phyloP scores from a whole-genome alignment of 2,113 vertebrate genomes.

The Melanerpes aurifrons region DNA sequence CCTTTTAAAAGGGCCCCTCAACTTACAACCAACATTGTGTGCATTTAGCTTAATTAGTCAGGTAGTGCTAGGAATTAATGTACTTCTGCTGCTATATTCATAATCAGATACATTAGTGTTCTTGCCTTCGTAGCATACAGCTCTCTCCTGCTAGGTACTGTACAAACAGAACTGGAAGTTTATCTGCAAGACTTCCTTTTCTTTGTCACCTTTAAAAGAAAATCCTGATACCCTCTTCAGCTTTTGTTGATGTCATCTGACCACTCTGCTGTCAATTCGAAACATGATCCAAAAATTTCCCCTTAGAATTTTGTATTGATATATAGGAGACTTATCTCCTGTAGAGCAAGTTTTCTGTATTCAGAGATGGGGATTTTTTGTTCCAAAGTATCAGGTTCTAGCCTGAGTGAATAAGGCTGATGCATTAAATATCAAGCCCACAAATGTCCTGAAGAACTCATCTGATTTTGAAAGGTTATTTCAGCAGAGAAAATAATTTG shows the following conservation, averaged over 20 bases:
- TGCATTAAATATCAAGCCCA: not conserved
- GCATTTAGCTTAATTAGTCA: slow-evolving; percentile 40
- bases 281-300: not conserved
- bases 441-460: not conserved
- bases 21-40: not conserved
- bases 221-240: not conserved
- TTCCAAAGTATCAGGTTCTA: not conserved
- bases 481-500: not conserved
- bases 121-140: not conserved
- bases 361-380: not conserved
- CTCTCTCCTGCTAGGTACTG: not conserved
- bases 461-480: not conserved
- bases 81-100: not conserved
- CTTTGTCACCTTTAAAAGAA: not conserved
- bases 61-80: slow-evolving; percentile 6
- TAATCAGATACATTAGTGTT: slow-evolving; percentile 5
- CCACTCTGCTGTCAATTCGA: not conserved
- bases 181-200: not conserved
- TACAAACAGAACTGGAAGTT: not conserved
- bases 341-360: not conserved
- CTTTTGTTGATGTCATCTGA: not conserved
- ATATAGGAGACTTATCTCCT: not conserved
- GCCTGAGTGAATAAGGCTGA: not conserved
- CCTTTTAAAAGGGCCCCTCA: not conserved
- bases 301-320: not conserved